phyloP scores from a whole-genome alignment of 1,140 invertebrate species.

The Holotrichia oblita region DNA sequence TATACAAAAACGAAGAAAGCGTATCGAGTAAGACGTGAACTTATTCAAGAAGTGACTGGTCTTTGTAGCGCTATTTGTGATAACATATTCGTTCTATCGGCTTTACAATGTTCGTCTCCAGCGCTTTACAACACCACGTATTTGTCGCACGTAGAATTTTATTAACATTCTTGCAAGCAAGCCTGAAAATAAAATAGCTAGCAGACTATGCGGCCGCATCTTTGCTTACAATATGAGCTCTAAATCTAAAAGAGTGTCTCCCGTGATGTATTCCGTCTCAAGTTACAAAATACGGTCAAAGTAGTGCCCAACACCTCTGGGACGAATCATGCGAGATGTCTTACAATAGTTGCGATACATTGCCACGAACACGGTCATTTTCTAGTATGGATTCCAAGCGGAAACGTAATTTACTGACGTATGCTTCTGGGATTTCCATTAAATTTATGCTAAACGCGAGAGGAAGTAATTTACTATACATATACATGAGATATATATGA shows the following conservation, averaged over 20 bases:
- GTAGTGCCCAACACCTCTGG: background rate
- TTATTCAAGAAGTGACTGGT: background rate
- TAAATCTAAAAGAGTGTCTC: slow-evolving; percentile 12
- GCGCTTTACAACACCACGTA: slow-evolving; percentile 7
- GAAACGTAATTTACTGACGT: background rate
- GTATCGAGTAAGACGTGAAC: background rate
- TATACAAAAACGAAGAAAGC: background rate
- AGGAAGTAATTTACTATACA: background rate
- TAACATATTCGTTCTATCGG: slow-evolving; percentile 22
- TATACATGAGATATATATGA: background rate
- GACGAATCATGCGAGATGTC: background rate
- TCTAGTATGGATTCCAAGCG: background rate
- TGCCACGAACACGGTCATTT: background rate
- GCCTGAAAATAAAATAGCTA: background rate
- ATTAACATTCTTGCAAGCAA: background rate
- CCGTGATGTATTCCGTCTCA: background rate
- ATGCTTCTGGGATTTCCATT: background rate
- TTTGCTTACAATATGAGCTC: background rate
- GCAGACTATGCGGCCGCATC: slow-evolving; percentile 3
- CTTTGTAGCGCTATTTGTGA: slow-evolving; percentile 20
- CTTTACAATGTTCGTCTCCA: background rate
- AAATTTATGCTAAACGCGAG: slow-evolving; percentile 9
- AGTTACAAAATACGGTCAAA: background rate
- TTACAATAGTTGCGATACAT: background rate
- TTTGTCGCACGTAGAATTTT: slow-evolving; percentile 35